Base-by-base conservation (phyloP, 92 coral and sea anemone genomes). In the Heteractis magnifica region DNA sequence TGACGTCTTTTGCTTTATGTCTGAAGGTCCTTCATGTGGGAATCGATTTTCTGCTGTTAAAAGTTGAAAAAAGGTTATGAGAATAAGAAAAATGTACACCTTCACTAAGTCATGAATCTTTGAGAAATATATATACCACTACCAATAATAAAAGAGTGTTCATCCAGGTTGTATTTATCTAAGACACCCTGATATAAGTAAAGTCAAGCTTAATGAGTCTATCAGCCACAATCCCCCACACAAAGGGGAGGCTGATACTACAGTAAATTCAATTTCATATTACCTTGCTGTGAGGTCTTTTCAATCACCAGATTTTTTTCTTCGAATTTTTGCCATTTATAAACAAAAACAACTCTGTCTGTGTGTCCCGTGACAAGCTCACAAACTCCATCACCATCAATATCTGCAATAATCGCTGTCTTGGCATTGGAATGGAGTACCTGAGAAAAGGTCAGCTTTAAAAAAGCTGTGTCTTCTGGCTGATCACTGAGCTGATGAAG, bases 301-400 rank as follows among this genome's bases (percentile, higher is more conserved):
- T 20, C 59, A 20, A 52, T 2, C 19, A 51, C 78, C 10, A 49
- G 79, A 18, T n/a, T 52, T 16, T 56, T 34, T 20, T 10, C 44
- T 26, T 58, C 81, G 20, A 77, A 78, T 21, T 78, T 71, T 59
- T 81, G 65, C 92, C 97, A 89, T 34, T 84, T 86, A 71, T 92
- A 91, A 72, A 96, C 83, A 73, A 88, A 83, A 5, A 96, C 94
- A 21, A 86, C 92, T 77, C 98, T 89, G 59, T 96, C 99, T 6
- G 99, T 95, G 79, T 94, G 95, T 21, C 92, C 97, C 26, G 95
- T 89, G 4, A 92, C 90, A 4, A 96, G 86, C 34, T 96, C 95
- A 49, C 82, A 81, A 41, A 48, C 51, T 10, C 98, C 94, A 81
- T 96, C 99, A 0, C 99, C 91, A 87, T 96, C 97, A 49, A 96